phyloP scores from a whole-genome alignment of 1,140 invertebrate species.

The Neodiprion lecontei region DNA sequence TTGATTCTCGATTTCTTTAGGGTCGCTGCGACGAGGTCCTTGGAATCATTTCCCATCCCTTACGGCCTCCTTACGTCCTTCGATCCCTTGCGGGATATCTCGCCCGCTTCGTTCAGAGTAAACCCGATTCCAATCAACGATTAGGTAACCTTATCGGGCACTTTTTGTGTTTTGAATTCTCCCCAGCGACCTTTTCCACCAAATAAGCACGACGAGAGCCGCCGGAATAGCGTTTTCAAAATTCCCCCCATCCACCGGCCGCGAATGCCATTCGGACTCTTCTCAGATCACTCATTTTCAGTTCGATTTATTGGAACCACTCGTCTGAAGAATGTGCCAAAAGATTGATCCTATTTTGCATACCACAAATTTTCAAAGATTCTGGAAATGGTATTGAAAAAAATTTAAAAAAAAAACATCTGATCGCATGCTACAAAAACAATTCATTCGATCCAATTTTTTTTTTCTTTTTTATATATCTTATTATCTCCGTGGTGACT shows the following conservation, averaged over 20 bases:
- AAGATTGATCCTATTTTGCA: too few relatives aligned
- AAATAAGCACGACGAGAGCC: neutral
- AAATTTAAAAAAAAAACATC: neutral
- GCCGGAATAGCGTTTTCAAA: neutral
- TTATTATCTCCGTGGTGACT: too few relatives aligned
- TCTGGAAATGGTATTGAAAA: neutral
- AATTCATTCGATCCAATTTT: too few relatives aligned
- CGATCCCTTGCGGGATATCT: neutral
- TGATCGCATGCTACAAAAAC: too few relatives aligned
- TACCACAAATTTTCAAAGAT: neutral
- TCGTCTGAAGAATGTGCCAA: too few relatives aligned
- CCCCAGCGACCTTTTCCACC: neutral
- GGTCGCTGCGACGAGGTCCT: neutral
- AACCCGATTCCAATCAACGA: constrained; percentile 9
- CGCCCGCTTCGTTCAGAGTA: neutral
- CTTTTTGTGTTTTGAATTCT: constrained; percentile 6
- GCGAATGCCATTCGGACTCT: neutral
- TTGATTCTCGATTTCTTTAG: neutral
- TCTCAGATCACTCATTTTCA: neutral
- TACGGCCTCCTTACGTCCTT: neutral
- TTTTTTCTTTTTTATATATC: too few relatives aligned
- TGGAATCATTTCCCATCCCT: constrained; percentile 12
- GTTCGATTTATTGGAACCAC: too few relatives aligned
- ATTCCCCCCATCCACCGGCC: neutral
- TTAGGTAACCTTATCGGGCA: constrained; percentile 8